Evolutionary conservation across 2,888 invertebrate species (phyloP), one percentile per base, ranked within the genome.

Genomic region (Stictocephala bisonia): DNA sequence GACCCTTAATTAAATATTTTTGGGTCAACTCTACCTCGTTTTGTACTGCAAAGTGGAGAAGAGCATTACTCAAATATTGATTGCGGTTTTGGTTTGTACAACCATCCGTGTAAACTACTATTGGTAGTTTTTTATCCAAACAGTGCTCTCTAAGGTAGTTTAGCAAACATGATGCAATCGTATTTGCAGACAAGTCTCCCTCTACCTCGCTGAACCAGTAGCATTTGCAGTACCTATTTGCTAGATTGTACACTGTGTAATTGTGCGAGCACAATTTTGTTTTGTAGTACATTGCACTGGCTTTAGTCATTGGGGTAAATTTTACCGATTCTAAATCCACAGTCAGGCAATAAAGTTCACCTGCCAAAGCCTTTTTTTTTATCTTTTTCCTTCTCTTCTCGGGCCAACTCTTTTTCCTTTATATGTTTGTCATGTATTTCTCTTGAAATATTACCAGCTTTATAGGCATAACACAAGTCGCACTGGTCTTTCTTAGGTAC

Each of bases 1-100:
- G 81, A 0, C 81, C 81, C 44, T 75, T 76, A 18, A 78, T 78
- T 1, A 81, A 70, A 71, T 76, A 81, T 64, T 82, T 82, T 73
- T 81, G 81, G 24, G 75, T 74, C 69, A 82, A 79, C 3, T 66
- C 68, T 18, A 78, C 75, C 11, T 77, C 72, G 20, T 64, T 71
- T 70, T 71, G 35, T 6, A 77, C 72, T 1, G 78, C 68, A 58
- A 79, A 76, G 41, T 80, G 75, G 0, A 79, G 53, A 13, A 81
- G 73, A 11, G 80, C 79, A 53, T 80, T 81, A 6, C 81, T 73
- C 27, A 81, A 27, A 11, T 76, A 73, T 2, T 50, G 18, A 68
- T 82, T 82, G 11, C 80, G 48, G 72, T 81, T 81, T 77, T 81
- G 81, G 35, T 77, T 76, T 0, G 76, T 76, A 51, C 79, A 80